Conservation (phyloP, 2,113 vertebrate genomes). For the Vulpes vulpes region DNA sequence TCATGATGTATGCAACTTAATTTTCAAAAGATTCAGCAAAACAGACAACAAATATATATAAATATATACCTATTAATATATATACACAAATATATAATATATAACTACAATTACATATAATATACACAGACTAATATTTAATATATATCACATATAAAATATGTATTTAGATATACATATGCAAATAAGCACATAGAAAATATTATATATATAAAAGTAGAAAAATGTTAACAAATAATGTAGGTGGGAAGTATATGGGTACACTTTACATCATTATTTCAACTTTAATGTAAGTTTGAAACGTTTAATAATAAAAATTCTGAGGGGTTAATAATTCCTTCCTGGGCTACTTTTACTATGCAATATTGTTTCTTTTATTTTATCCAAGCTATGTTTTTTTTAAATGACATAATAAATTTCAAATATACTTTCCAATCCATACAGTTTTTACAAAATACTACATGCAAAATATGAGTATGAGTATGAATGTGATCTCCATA, state of each 20-base stretch:
- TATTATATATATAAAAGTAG: background rate
- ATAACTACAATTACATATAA: background rate
- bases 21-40: constrained; percentile 13
- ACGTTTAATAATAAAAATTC: constrained; percentile 26
- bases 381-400: background rate
- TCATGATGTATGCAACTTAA: background rate
- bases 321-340: background rate
- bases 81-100: background rate
- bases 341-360: background rate
- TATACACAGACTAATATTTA: background rate
- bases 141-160: background rate
- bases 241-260: background rate
- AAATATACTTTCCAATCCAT: constrained; percentile 81
- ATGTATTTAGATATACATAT: background rate
- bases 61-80: background rate
- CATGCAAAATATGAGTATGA: constrained; percentile 70
- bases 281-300: constrained; percentile 11
- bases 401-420: constrained; percentile 64
- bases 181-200: background rate
- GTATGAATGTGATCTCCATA: constrained; percentile 65
- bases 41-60: background rate
- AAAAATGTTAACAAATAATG: background rate
- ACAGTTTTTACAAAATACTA: constrained; percentile 76
- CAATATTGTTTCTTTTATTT: background rate
- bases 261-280: constrained; percentile 23